Conservation (phyloP, 1,140 invertebrate genomes). For the Carposina sasakii region DNA sequence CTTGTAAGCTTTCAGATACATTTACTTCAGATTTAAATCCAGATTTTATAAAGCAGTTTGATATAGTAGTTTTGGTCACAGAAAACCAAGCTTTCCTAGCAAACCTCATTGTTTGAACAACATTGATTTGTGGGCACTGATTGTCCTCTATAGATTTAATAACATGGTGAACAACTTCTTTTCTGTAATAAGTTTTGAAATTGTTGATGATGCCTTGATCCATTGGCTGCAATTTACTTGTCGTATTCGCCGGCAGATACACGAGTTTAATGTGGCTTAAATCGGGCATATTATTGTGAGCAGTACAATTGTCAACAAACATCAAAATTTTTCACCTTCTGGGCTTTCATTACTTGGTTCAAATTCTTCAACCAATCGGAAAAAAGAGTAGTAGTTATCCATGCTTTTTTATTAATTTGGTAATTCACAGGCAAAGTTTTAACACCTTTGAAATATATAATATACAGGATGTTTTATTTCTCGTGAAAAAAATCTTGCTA, state of each 20-base stretch:
- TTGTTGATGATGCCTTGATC: slow-evolving; percentile 66
- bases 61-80: slow-evolving; percentile 26
- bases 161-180: slow-evolving; percentile 9
- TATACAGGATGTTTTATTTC: no score
- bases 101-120: slow-evolving; percentile 28
- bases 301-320: slow-evolving; percentile 1
- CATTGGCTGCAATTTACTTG: slow-evolving; percentile 64
- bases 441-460: neutral
- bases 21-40: slow-evolving; percentile 8
- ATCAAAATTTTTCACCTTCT: neutral
- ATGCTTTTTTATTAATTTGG: neutral
- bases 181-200: slow-evolving; percentile 38
- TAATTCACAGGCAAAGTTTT: neutral
- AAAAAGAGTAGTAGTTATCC: neutral
- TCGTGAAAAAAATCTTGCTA: no score
- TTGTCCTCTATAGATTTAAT: slow-evolving; percentile 11
- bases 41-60: slow-evolving; percentile 32
- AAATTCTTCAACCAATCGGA: neutral
- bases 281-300: no score
- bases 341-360: neutral
- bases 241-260: slow-evolving; percentile 68
- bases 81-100: slow-evolving; percentile 26
- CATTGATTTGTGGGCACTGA: slow-evolving; percentile 18
- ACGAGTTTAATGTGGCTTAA: no score
- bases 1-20: neutral